These are phyloP conservation scores for Noctilio leporinus DNA, from an alignment of 2,113 vertebrate species.

Conservation along the genomic window DNA sequence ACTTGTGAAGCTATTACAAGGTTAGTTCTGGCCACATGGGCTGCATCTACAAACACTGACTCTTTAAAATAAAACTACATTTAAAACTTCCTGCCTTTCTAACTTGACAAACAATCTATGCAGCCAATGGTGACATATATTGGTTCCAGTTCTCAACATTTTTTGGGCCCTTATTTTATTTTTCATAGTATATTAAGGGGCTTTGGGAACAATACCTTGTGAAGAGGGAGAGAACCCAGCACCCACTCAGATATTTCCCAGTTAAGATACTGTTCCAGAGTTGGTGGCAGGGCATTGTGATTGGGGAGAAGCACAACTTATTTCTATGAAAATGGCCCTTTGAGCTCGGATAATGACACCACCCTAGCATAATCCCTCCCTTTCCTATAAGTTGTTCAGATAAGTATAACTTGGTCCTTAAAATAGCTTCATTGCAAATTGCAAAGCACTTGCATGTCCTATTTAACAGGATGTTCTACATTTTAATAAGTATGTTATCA, in stretches of 20 bases:
- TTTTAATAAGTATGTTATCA: not conserved
- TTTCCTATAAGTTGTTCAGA: not conserved
- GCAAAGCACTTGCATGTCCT: not conserved
- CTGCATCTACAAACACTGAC: slow-evolving; percentile 43
- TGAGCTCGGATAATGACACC: not conserved
- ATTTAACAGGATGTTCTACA: not conserved
- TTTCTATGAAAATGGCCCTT: not conserved
- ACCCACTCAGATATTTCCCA: not conserved
- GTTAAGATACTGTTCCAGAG: not conserved
- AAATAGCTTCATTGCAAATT: not conserved
- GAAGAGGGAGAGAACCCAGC: not conserved
- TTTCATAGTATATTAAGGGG: not conserved
- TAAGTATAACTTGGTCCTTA: not conserved
- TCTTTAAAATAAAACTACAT: slow-evolving; percentile 60
- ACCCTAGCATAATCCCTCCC: not conserved
- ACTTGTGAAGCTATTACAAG: slow-evolving; percentile 60
- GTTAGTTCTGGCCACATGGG: slow-evolving; percentile 34
- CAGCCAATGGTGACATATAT: not conserved
- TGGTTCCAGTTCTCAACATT: not conserved
- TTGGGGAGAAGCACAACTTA: not conserved
- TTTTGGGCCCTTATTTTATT: slow-evolving; percentile 11
- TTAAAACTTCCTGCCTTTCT: slow-evolving; percentile 52
- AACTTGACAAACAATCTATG: slow-evolving; percentile 36
- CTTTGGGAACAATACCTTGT: not conserved
- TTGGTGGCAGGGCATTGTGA: not conserved